Evolutionary conservation across 64 coral and sea anemone species (phyloP), one percentile per base, ranked within the genome.

Genomic region (Acropora tenuis): DNA sequence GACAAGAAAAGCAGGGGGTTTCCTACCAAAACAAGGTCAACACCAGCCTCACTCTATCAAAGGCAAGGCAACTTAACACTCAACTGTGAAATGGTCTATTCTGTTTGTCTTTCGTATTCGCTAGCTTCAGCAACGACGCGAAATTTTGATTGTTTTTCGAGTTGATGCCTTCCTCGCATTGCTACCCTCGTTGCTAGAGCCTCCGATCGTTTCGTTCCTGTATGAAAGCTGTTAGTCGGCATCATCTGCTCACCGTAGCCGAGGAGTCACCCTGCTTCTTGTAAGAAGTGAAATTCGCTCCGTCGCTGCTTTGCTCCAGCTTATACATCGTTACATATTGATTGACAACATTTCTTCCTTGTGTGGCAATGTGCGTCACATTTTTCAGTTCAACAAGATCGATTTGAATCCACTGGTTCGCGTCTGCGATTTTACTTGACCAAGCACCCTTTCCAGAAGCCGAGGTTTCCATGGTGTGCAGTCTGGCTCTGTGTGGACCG

Each of bases 301-400:
- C 80, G 16, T 83, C 12, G 6, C 46, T 13, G 12, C 80, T 83
- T 8, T 67, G 47, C 5, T 83, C 58, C 15, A 83, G 0, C 41
- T 83, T 66, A 43, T 83, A 83, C 6, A 67, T 83, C 6, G 41
- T 68, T 47, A 83, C 80, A 13, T 7, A 46, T 43, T 83, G 80
- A n/a, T 11, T 18, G 58, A 65, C 18, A 17, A 0, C 7, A 69
- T 83, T 66, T 18, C 80, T 67, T 67, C 80, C 80, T 17, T 83
- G 80, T 43, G 80, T 83, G 15, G 80, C 60, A 18, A 83, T 41
- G 1, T 83, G 60, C 2, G 60, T 83, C 44, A 83, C 80, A 67
- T 42, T 46, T 46, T 41, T 47, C 13, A 83, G 13, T 43, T 80
- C 49, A 80, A 48, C 49, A 57, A 80, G 50, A 80, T 80, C 78